Evolutionary conservation across 2,113 vertebrate genomes (phyloP), one percentile per base, ranked within the genome.

Genomic region (Gallinago jamesoni): DNA sequence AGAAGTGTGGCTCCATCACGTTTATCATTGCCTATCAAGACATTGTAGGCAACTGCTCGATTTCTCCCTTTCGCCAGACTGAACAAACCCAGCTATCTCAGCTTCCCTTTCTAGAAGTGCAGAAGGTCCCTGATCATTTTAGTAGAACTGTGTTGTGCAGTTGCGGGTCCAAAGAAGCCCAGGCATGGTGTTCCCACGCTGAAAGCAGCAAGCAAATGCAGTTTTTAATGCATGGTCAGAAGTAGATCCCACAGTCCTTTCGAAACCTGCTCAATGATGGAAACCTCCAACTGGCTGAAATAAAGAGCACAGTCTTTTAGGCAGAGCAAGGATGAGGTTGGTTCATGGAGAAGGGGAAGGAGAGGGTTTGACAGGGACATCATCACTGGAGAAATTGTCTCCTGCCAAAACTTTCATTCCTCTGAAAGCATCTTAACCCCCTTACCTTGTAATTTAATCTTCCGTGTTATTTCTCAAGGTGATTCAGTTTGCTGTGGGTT

Each of bases 381-480:
- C 25, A 39, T 19, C 60, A 57, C 43, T 50, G n/a, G 37, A 87
- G 56, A 90, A 90, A 92, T 45, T 69, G 37, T 19, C 62, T 91
- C 39, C 12, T 84, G 78, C 45, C 2, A 4, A 89, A 93, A 85
- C 67, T 82, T 87, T 48, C 5, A 20, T 78, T 93, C 70, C 27
- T 80, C 79, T 83, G 55, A 73, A 90, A 90, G 68, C 68, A 89
- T 80, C 68, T 93, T 90, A 63, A 37, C n/a, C 31, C 89, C 69
- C 76, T 69, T 66, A 90, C 20, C 25, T 41, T 72, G 78, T 80
- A 90, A 90, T 93, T 87, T 85, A 85, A 93, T 50, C 90, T 87
- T 62, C 70, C 59, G 17, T 80, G 33, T 83, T 91, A 91, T 85
- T 88, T 89, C 59, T 62, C 53, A 63, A 89, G 47, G 31, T 73